Conservation (phyloP, 2,888 invertebrate genomes). For the Diarsia mendica region DNA sequence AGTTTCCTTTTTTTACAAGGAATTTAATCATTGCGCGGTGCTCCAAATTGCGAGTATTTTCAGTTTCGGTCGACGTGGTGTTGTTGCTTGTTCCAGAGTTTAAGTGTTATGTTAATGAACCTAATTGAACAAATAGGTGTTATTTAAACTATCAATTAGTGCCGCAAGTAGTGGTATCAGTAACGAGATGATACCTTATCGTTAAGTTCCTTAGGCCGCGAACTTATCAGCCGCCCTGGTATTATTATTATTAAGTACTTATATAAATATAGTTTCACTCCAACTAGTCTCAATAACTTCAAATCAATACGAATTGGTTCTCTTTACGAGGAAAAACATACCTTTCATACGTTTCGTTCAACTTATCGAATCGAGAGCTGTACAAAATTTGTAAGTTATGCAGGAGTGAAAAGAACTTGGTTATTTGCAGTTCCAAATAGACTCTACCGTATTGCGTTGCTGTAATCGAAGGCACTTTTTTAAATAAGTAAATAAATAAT, state of each 20-base stretch:
- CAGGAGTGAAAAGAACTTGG: constrained; percentile 48
- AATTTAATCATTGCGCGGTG: no score
- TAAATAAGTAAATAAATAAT: background rate
- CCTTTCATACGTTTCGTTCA: constrained; percentile 16
- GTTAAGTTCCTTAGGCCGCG: no score
- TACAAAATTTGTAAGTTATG: constrained; percentile 41
- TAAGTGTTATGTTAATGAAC: no score
- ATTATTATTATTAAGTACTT: background rate
- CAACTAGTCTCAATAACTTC: background rate
- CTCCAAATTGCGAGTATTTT: no score
- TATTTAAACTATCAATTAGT: no score
- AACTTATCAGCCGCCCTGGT: no score
- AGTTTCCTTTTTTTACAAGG: no score
- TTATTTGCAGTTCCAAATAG: constrained; percentile 30
- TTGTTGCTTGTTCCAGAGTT: no score
- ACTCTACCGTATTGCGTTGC: constrained; percentile 7
- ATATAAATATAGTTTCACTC: background rate
- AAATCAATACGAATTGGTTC: background rate
- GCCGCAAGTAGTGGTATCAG: no score
- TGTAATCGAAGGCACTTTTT: background rate
- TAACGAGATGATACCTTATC: no score
- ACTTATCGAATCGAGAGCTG: constrained; percentile 35
- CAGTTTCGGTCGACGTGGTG: no score
- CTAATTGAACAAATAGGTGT: no score
- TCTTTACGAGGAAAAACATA: background rate